These are phyloP conservation scores for Amphiprion ocellaris DNA, from an alignment of 2,113 vertebrate genomes.

Conservation along the genomic window DNA sequence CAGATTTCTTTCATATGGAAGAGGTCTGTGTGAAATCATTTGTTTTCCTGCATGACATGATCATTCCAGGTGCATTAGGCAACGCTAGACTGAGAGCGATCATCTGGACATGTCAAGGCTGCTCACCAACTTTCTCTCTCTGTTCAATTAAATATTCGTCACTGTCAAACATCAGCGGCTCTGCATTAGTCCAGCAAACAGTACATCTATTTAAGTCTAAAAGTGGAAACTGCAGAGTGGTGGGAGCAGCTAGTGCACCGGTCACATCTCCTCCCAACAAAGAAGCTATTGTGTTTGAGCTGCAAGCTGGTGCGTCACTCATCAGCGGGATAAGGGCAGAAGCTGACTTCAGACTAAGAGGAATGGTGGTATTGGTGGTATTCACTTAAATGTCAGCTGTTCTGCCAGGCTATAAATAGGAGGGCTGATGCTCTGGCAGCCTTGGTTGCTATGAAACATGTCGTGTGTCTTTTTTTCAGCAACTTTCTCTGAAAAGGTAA, in stretches of 20 bases:
- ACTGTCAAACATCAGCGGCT: slow-evolving; percentile 1
- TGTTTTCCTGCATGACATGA: slow-evolving; percentile 20
- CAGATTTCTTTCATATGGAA: neutral
- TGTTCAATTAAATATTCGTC: neutral
- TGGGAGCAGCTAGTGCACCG: neutral
- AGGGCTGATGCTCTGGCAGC: slow-evolving; percentile 29
- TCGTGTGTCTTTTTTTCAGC: slow-evolving; percentile 30
- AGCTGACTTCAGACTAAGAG: slow-evolving; percentile 71
- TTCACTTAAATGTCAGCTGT: slow-evolving; percentile 82
- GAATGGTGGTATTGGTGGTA: slow-evolving; percentile 75
- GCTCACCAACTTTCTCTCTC: neutral
- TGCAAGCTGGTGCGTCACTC: slow-evolving; percentile 62
- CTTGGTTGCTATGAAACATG: slow-evolving; percentile 59
- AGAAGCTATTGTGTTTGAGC: slow-evolving; percentile 60
- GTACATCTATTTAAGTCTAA: slow-evolving; percentile 39
- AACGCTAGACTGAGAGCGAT: neutral
- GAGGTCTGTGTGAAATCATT: neutral
- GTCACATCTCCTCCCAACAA: slow-evolving; percentile 33
- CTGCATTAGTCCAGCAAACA: slow-evolving; percentile 1
- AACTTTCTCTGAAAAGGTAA: slow-evolving; percentile 33
- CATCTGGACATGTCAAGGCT: neutral
- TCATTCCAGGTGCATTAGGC: slow-evolving; percentile 3
- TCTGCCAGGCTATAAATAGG: slow-evolving; percentile 76
- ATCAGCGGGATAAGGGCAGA: slow-evolving; percentile 62
- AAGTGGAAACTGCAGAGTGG: slow-evolving; percentile 42